Conservation (phyloP, 2,113 vertebrate species). For the Macrotus californicus region DNA sequence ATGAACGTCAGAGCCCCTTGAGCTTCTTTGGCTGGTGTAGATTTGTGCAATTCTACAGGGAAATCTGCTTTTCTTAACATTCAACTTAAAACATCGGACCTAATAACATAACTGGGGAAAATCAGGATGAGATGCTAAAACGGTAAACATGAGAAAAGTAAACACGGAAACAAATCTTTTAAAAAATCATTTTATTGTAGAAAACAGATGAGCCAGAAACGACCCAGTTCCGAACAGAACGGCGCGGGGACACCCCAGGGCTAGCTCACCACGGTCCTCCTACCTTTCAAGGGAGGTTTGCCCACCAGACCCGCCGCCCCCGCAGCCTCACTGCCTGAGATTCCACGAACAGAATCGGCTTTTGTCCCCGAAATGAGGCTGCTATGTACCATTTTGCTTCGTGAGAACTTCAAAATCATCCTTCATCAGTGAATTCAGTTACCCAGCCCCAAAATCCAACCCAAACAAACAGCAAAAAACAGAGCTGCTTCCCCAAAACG, state of each 20-base stretch:
- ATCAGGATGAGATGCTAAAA: constrained; percentile 32
- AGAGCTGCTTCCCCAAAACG: constrained; percentile 31
- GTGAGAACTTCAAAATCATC: background rate
- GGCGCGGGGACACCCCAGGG: background rate
- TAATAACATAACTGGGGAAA: constrained; percentile 9
- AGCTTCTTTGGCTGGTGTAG: background rate
- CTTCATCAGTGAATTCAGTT: background rate
- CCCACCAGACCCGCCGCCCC: background rate
- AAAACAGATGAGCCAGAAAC: background rate
- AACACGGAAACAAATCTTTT: constrained; percentile 15
- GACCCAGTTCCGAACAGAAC: background rate
- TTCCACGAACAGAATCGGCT: background rate
- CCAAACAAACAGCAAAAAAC: background rate
- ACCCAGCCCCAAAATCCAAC: background rate
- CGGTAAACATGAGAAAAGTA: constrained; percentile 5
- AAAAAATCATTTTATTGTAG: background rate
- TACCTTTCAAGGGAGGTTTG: accelerated
- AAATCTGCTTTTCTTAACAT: constrained; percentile 34
- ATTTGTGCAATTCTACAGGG: constrained; percentile 14
- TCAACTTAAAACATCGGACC: constrained; percentile 48
- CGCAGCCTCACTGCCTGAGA: accelerated
- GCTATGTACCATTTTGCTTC: background rate
- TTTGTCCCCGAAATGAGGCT: background rate
- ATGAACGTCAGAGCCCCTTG: background rate
- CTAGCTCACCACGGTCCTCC: background rate